Conservation (phyloP, 1,140 invertebrate genomes). For the Drosophila insularis region DNA sequence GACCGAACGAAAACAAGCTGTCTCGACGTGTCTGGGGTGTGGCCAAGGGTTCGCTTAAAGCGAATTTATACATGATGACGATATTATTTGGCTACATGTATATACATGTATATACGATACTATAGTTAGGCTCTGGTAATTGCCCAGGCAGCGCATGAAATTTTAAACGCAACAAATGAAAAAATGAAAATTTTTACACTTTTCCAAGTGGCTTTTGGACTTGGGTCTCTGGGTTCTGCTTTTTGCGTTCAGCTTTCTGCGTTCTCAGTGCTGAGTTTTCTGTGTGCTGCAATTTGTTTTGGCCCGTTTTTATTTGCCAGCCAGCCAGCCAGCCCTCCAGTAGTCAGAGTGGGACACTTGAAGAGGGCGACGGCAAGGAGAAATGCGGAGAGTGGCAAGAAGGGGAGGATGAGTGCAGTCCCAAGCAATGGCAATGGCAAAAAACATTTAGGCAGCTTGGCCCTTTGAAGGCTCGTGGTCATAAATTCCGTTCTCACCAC, state of each 20-base stretch:
- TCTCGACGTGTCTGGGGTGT: slow-evolving; percentile 14
- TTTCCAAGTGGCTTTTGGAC: slow-evolving; percentile 56
- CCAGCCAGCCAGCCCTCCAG: not conserved
- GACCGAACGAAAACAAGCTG: slow-evolving; percentile 13
- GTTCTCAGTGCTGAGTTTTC: slow-evolving; percentile 30
- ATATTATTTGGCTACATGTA: slow-evolving; percentile 35
- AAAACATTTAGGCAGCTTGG: slow-evolving; percentile 75
- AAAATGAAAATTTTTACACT: slow-evolving; percentile 48
- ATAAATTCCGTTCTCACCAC: slow-evolving; percentile 82
- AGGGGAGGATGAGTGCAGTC: not conserved
- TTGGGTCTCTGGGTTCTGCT: slow-evolving; percentile 54
- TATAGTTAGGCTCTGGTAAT: slow-evolving; percentile 51
- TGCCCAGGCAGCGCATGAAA: slow-evolving; percentile 66
- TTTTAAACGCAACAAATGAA: slow-evolving; percentile 76
- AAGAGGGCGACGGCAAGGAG: not conserved
- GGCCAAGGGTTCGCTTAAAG: slow-evolving; percentile 25
- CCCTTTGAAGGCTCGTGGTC: slow-evolving; percentile 78
- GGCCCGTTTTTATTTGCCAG: slow-evolving; percentile 51
- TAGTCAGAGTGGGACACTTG: slow-evolving; percentile 3
- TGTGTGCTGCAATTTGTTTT: slow-evolving; percentile 53
- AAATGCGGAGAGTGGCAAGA: too few relatives aligned
- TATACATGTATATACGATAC: slow-evolving; percentile 11
- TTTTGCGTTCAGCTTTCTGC: not conserved
- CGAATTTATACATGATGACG: slow-evolving; percentile 66
- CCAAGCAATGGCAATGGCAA: not conserved